These are phyloP conservation scores for Drosophila jambulina DNA, from an alignment of 1,140 invertebrate species.

Conservation along the genomic window DNA sequence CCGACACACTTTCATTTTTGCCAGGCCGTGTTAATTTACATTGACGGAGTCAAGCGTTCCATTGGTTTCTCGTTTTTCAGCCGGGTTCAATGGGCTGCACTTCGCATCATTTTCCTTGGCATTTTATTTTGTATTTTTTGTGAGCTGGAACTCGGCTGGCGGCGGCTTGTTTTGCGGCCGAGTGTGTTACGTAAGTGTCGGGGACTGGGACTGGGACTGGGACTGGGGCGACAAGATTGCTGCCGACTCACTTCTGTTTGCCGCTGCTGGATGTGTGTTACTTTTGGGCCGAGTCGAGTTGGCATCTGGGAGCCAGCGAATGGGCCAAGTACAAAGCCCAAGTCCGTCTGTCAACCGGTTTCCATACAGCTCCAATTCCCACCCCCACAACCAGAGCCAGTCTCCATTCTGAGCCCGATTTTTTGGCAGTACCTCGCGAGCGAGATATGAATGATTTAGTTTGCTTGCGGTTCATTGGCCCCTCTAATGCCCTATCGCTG, in stretches of 20 bases:
- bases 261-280: slow-evolving; percentile 52
- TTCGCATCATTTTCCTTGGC: slow-evolving; percentile 39
- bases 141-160: slow-evolving; percentile 12
- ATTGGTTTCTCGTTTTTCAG: slow-evolving; percentile 30
- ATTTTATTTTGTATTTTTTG: slow-evolving; percentile 10
- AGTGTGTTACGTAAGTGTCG: slow-evolving; percentile 60
- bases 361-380: slow-evolving; percentile 52
- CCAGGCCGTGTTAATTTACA: slow-evolving; percentile 35
- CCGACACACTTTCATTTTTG: slow-evolving; percentile 51
- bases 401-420: neutral
- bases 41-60: slow-evolving; percentile 41
- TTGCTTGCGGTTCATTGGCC: slow-evolving; percentile 74
- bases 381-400: slow-evolving; percentile 28
- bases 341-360: slow-evolving; percentile 64
- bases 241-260: slow-evolving; percentile 65
- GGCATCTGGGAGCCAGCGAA: slow-evolving; percentile 40
- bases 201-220: slow-evolving; percentile 18
- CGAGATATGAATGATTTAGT: slow-evolving; percentile 74
- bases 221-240: slow-evolving; percentile 54
- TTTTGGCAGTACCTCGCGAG: slow-evolving; percentile 61
- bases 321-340: slow-evolving; percentile 53
- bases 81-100: slow-evolving; percentile 34
- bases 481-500: slow-evolving; percentile 63
- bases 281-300: slow-evolving; percentile 61
- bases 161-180: slow-evolving; percentile 10